Evolutionary conservation across 2,113 vertebrate species (phyloP).

Genomic region (Strix uralensis): DNA sequence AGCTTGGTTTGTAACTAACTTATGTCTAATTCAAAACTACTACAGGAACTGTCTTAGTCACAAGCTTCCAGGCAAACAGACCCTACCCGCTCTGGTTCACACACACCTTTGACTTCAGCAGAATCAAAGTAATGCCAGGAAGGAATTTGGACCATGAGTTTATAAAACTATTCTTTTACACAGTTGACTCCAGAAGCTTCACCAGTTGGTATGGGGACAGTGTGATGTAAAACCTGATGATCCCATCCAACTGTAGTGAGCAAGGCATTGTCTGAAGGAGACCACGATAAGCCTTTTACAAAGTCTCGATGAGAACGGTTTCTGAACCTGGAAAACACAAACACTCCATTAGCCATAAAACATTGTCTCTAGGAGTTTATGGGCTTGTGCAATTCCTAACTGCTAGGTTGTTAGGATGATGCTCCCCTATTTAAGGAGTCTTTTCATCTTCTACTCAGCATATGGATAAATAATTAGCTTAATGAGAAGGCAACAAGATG

Average conservation of each 20-base stretch:
- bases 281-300: slow-evolving; percentile 88
- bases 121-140: slow-evolving; percentile 30
- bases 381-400: background rate
- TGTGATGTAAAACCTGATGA: slow-evolving; percentile 92
- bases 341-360: background rate
- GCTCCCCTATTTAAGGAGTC: background rate
- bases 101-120: slow-evolving; percentile 22
- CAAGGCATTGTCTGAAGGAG: slow-evolving; percentile 77
- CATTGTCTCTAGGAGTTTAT: accelerated
- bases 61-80: background rate
- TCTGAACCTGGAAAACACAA: slow-evolving; percentile 77
- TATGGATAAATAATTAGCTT: background rate
- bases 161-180: slow-evolving; percentile 69
- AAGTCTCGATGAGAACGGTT: slow-evolving; percentile 88
- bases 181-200: slow-evolving; percentile 56
- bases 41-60: slow-evolving; percentile 27
- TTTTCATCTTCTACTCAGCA: background rate
- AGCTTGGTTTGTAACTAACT: slow-evolving; percentile 29
- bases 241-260: slow-evolving; percentile 96
- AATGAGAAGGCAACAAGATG: background rate
- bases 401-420: background rate
- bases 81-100: background rate
- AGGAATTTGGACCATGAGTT: slow-evolving; percentile 11
- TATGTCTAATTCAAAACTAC: slow-evolving; percentile 14
- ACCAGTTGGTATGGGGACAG: slow-evolving; percentile 61